Conservation (phyloP, 1,140 invertebrate species). For the Periplaneta americana region DNA sequence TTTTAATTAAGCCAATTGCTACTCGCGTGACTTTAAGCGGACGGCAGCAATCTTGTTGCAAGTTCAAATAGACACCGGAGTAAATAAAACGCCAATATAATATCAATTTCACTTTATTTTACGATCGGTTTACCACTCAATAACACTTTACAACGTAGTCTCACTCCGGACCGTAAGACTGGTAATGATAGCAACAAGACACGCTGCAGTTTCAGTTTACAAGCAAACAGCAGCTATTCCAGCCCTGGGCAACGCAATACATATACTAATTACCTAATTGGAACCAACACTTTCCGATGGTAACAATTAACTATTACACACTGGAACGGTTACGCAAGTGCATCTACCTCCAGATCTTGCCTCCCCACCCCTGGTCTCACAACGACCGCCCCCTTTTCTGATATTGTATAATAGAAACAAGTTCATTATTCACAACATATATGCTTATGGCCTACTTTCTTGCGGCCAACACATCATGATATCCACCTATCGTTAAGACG, state of each 20-base stretch:
- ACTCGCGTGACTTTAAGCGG: too few relatives aligned
- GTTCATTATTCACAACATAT: background rate
- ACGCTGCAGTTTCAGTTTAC: background rate
- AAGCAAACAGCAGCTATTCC: background rate
- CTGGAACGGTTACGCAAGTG: background rate
- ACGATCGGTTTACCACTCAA: background rate
- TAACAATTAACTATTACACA: background rate
- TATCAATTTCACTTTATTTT: background rate
- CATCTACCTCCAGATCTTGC: background rate
- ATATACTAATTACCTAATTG: background rate
- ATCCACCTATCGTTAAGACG: background rate
- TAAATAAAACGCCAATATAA: background rate
- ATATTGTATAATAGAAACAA: background rate
- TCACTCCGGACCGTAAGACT: background rate
- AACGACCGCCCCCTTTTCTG: background rate
- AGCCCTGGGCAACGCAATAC: background rate
- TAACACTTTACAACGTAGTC: background rate
- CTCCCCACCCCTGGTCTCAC: background rate
- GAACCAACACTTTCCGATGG: background rate
- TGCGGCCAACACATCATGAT: background rate
- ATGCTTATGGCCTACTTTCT: background rate
- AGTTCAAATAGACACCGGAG: background rate
- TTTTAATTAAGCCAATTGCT: too few relatives aligned
- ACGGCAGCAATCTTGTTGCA: background rate
- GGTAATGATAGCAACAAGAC: background rate